Percentiles rank a stretch among this genome's conserved stretches.
phyloP scores from a whole-genome alignment of 2,113 vertebrate genomes.

The Crotalus tigris region DNA sequence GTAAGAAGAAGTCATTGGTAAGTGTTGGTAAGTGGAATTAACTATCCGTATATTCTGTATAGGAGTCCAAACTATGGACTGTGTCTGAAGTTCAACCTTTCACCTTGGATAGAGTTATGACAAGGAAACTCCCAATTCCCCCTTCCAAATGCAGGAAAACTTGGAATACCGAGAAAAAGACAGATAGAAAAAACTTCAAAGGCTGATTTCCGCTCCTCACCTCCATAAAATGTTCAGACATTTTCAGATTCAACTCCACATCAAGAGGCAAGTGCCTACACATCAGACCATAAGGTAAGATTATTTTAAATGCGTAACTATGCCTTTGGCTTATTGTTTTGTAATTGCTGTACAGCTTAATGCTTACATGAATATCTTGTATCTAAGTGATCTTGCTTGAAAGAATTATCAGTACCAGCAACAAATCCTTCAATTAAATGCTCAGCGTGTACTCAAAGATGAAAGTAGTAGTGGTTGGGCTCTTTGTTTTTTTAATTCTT shows the following conservation, averaged over 20 bases:
- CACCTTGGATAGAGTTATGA: background rate
- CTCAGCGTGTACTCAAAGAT: background rate
- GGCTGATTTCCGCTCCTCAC: conserved; percentile 60
- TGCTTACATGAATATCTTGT: background rate
- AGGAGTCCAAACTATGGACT: background rate
- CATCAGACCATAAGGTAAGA: conserved; percentile 34
- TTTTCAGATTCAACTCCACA: background rate
- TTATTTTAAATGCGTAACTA: background rate
- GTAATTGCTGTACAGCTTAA: conserved; percentile 5
- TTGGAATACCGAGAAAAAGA: conserved; percentile 47
- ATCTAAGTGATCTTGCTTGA: background rate
- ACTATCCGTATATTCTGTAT: background rate
- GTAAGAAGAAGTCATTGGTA: background rate
- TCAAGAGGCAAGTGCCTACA: background rate
- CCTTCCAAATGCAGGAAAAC: conserved; percentile 6
- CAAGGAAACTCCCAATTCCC: background rate
- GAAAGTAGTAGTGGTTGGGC: background rate
- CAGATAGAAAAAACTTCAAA: conserved; percentile 56
- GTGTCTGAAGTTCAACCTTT: background rate
- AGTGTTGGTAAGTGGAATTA: background rate
- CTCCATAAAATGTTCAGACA: conserved; percentile 56
- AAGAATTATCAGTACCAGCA: background rate
- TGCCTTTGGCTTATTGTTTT: background rate
- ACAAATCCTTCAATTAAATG: background rate
- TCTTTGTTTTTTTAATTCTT: background rate